Evolutionary conservation across 2,113 vertebrate genomes (phyloP).

Genomic region (Triplophysa dalaica): DNA sequence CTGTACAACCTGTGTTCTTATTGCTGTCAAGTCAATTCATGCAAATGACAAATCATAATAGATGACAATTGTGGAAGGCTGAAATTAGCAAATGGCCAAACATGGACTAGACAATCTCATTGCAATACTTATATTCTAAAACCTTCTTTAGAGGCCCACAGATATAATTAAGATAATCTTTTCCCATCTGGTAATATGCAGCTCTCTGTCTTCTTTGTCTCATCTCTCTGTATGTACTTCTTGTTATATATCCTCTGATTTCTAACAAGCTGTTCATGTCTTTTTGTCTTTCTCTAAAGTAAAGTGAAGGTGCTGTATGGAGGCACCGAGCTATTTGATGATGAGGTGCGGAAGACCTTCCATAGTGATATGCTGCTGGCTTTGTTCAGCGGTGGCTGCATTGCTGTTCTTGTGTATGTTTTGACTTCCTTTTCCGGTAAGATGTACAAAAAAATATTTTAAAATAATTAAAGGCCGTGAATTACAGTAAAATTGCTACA

Average conservation of each 20-base stretch:
- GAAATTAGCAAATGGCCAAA: slow-evolving; percentile 15
- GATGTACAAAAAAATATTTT: too few species aligned
- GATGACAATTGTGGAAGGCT: slow-evolving; percentile 13
- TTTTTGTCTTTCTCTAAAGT: slow-evolving; percentile 66
- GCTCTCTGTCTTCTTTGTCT: not conserved
- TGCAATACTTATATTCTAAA: slow-evolving; percentile 24
- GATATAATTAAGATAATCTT: slow-evolving; percentile 49
- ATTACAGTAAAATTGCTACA: not conserved
- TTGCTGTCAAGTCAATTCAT: slow-evolving; percentile 2
- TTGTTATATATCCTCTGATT: not conserved
- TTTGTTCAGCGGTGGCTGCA: slow-evolving; percentile 91
- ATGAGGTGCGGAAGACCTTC: slow-evolving; percentile 94
- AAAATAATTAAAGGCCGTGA: too few species aligned
- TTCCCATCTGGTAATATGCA: not conserved
- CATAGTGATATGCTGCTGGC: slow-evolving; percentile 95
- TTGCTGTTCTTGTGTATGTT: slow-evolving; percentile 87
- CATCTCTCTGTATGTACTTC: not conserved
- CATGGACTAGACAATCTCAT: slow-evolving; percentile 1
- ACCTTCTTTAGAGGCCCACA: slow-evolving; percentile 4
- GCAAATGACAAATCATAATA: not conserved
- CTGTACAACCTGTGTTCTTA: not conserved
- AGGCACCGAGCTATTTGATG: slow-evolving; percentile 93
- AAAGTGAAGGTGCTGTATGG: slow-evolving; percentile 96
- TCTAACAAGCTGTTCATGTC: not conserved
- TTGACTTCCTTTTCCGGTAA: slow-evolving; percentile 96